Base-by-base conservation (phyloP, 2,797 vertebrate genomes). In the Xerus rutilus region DNA sequence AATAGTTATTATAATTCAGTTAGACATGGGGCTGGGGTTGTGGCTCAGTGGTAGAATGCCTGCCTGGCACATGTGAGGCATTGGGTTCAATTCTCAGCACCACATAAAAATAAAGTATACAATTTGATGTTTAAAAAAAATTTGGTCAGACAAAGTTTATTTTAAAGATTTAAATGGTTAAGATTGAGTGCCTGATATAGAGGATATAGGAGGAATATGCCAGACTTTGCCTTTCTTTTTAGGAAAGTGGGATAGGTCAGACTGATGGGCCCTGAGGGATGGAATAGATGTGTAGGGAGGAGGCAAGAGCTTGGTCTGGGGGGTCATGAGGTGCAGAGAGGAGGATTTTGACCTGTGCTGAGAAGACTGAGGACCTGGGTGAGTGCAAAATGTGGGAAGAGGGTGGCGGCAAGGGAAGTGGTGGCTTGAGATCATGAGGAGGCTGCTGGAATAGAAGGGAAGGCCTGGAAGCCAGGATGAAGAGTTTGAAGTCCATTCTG, bases 1-100 rank as follows among this genome's bases (percentile, higher is more conserved):
- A 54, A 54, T 17, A 84, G 90, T 91, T 65, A 65, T 52, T 43
- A 10, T 57, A 91, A 83, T 88, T 91, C 35, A 64, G 20, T 89
- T 82, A 65, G 62, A 20, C 39, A 86, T 39, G 85, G 85, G 0
- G 49, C 49, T 49, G 49, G 49, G 49, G 49, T 49, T 49, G 14
- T 49, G 49, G 49, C 49, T 49, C 49, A 49, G 49, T 49, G 49
- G 49, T 49, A 49, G 49, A 49, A 11, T 3, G 14, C 49, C 14
- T 49, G 49, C 49, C 49, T 49, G 49, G 49, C 3, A 49, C 13
- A 49, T 49, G 13, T 2, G 49, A 49, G 49, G 49, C 49, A 49
- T 11, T 49, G 13, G 49, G 49, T 49, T 49, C 12, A 11, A 49
- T 49, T 49, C 49, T 49, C 49, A 49, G 49, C 14, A 49, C 49